Evolutionary conservation across 2,113 vertebrate species (phyloP), one percentile per base, ranked within the genome.

Genomic region (Atrichornis clamosus): DNA sequence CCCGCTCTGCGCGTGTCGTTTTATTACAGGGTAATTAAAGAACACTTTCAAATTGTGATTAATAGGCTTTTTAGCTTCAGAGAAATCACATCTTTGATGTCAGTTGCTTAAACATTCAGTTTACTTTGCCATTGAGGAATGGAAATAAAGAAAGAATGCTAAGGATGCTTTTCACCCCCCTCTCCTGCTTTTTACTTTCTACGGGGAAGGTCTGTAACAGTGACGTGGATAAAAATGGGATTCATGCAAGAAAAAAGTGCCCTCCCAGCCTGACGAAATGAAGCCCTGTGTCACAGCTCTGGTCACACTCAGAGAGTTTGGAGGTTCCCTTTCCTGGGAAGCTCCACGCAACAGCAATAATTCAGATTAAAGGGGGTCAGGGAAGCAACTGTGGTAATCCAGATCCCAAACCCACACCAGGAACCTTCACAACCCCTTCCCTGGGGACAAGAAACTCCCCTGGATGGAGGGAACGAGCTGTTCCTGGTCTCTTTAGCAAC

Each of bases 21-120:
- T 94, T 84, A 95, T 95, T 91, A 88, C 72, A 70, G 81, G 87
- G 82, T 91, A 97, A 97, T 97, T 97, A 97, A 97, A 97, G 88
- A 95, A 84, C 94, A 74, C 94, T 94, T 90, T 70, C 76, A 97
- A 95, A 96, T 90, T 20, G 79, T 84, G 91, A 95, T 97, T 97
- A 97, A 96, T 95, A 68, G 84, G 89, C 95, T 96, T 95, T 96
- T 97, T 94, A 92, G 93, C 95, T 96, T 96, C 95, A 97, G 96
- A 97, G 94, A 33, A 95, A 88, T 84, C 84, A 46, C 63, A 86
- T 76, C 95, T 97, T 97, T 97, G 96, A 97, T 96, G 95, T 94
- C 88, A 77, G 88, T 77, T 47, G 13, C 84, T 96, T 95, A 96
- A 96, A 94, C 88, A 89, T 93, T 86, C 84, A 11, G 30, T 95